Evolutionary conservation across 1,140 invertebrate genomes (phyloP).

Genomic region (Choristoneura fumiferana): DNA sequence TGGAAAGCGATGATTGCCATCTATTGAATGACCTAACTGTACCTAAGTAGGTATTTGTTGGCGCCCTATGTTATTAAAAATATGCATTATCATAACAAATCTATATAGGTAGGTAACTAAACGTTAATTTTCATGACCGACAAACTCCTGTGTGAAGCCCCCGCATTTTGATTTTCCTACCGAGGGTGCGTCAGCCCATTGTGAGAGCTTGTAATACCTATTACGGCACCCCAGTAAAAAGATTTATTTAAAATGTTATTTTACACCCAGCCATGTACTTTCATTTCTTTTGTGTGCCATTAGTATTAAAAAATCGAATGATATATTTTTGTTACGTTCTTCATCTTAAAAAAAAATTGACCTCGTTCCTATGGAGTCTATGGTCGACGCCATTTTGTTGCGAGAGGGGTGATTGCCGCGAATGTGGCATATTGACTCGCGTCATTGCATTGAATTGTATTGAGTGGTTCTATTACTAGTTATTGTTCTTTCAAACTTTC

Average conservation of each 20-base stretch:
- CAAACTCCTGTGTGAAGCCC: constrained; percentile 29
- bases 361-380: background rate
- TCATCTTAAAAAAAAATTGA: constrained; percentile 31
- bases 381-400: background rate
- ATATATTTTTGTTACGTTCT: constrained; percentile 49
- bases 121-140: constrained; percentile 32
- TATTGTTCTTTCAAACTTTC: background rate
- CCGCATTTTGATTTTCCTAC: constrained; percentile 55
- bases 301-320: constrained; percentile 41
- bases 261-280: constrained; percentile 66
- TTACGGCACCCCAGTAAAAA: constrained; percentile 65
- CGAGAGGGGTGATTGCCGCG: background rate
- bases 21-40: no score
- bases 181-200: constrained; percentile 56
- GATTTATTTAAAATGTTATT: constrained; percentile 77
- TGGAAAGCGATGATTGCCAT: no score
- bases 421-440: background rate
- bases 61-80: no score
- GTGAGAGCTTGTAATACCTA: constrained; percentile 58
- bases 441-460: background rate
- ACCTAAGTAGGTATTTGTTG: no score
- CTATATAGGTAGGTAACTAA: no score
- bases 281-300: constrained; percentile 47
- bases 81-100: no score
- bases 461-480: constrained; percentile 4